Conservation (phyloP, 2,797 vertebrate species). For the Paguma larvata region DNA sequence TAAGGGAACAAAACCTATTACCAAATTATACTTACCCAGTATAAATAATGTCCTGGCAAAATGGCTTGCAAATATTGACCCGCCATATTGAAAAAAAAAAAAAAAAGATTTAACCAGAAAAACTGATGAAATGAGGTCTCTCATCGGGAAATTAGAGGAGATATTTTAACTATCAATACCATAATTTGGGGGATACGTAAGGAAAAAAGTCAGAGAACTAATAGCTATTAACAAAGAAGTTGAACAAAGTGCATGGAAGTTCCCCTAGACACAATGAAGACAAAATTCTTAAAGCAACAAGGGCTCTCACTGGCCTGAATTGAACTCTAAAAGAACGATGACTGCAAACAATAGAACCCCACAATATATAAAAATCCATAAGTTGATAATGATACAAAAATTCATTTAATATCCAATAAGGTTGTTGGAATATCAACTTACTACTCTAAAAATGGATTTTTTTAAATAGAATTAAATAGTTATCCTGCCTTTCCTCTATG, state of each 20-base stretch:
- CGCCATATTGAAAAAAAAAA: background rate
- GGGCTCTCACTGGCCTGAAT: background rate
- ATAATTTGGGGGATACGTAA: background rate
- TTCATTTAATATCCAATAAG: background rate
- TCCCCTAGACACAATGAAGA: background rate
- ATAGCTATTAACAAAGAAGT: background rate
- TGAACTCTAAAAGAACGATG: background rate
- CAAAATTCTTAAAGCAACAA: background rate
- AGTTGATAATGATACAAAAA: background rate
- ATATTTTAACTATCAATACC: background rate
- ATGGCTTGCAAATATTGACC: background rate
- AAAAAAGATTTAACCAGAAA: background rate
- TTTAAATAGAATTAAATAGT: background rate
- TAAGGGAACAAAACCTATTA: constrained; percentile 8
- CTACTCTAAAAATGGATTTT: background rate
- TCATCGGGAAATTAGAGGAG: background rate
- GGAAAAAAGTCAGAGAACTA: background rate
- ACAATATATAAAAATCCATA: constrained; percentile 18
- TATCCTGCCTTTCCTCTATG: background rate
- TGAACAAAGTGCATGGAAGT: background rate
- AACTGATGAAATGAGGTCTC: background rate
- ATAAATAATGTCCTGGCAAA: background rate
- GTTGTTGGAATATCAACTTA: background rate
- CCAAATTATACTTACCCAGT: background rate
- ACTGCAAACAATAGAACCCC: background rate